Percentiles rank a stretch among this genome's conserved stretches.
These are phyloP conservation scores for Drosophila guanche DNA, from an alignment of 1,140 invertebrate genomes.

Conservation along the genomic window DNA sequence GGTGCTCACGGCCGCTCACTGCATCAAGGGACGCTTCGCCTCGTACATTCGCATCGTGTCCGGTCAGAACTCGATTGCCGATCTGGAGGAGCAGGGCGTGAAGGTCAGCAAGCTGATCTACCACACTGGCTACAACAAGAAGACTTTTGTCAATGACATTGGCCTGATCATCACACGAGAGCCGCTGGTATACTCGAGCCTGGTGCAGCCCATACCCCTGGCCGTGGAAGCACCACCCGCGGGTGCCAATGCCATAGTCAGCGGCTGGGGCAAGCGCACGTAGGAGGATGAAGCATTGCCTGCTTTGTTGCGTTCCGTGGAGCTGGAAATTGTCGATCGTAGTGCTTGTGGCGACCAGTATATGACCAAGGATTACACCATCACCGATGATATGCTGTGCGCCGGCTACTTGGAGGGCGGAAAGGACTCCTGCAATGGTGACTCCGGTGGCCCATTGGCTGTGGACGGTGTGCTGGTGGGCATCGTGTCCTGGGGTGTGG, in stretches of 20 bases:
- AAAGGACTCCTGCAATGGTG: slow-evolving; percentile 65
- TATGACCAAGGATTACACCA: slow-evolving; percentile 70
- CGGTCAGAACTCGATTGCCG: slow-evolving; percentile 68
- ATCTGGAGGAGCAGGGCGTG: slow-evolving; percentile 65
- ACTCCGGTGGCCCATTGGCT: slow-evolving; percentile 60
- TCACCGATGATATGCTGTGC: slow-evolving; percentile 89
- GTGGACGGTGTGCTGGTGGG: slow-evolving; percentile 63
- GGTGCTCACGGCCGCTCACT: slow-evolving; percentile 86
- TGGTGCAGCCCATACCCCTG: slow-evolving; percentile 66
- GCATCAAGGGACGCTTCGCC: slow-evolving; percentile 78
- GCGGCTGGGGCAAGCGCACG: slow-evolving; percentile 84
- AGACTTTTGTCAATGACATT: slow-evolving; percentile 76
- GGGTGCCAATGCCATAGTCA: slow-evolving; percentile 74
- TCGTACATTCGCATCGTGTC: slow-evolving; percentile 61
- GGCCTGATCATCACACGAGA: slow-evolving; percentile 69
- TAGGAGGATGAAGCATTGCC: slow-evolving; percentile 56
- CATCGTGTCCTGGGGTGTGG: slow-evolving; percentile 68
- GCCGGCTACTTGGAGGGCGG: slow-evolving; percentile 84
- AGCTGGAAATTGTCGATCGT: slow-evolving; percentile 82
- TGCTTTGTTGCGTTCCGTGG: slow-evolving; percentile 60
- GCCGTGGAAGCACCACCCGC: slow-evolving; percentile 38
- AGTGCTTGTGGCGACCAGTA: slow-evolving; percentile 61
- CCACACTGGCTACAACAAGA: slow-evolving; percentile 63
- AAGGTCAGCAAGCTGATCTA: slow-evolving; percentile 64
- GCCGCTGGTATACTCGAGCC: slow-evolving; percentile 40